These are phyloP conservation scores for Corythornis leucogaster DNA, from an alignment of 2,797 vertebrate genomes.

Conservation along the genomic window DNA sequence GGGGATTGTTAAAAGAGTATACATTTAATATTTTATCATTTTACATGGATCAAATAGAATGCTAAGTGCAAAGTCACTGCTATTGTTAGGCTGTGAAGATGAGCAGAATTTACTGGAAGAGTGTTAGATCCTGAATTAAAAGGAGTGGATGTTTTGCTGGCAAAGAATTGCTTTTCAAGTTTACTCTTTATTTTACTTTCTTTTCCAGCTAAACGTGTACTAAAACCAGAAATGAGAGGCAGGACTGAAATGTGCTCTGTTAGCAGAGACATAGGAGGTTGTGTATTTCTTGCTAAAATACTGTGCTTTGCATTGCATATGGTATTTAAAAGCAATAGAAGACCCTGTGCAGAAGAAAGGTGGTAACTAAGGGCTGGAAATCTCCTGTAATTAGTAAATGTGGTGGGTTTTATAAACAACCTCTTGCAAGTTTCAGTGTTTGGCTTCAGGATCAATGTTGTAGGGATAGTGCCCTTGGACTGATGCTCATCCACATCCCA, in stretches of 20 bases:
- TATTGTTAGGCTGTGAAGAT: background rate
- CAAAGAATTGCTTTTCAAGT: constrained; percentile 40
- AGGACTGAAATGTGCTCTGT: constrained; percentile 38
- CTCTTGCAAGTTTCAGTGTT: background rate
- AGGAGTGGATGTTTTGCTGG: background rate
- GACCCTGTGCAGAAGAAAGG: background rate
- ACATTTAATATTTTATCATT: background rate
- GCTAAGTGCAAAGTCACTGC: background rate
- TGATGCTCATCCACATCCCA: background rate
- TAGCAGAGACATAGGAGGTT: constrained; percentile 3
- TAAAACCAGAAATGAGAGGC: constrained; percentile 30
- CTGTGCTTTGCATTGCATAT: background rate
- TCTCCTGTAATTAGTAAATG: background rate
- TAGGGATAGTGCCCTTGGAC: background rate
- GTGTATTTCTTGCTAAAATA: constrained; percentile 37
- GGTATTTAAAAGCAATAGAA: background rate
- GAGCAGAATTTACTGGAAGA: background rate
- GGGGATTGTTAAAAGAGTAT: background rate
- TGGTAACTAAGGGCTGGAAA: background rate
- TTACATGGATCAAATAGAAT: background rate
- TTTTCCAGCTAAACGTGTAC: background rate
- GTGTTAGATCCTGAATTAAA: background rate
- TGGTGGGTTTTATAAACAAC: background rate
- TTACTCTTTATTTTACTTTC: constrained; percentile 37
- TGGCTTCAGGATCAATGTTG: background rate